Evolutionary conservation across 2,888 invertebrate species (phyloP).

Genomic region (Sicus ferrugineus): DNA sequence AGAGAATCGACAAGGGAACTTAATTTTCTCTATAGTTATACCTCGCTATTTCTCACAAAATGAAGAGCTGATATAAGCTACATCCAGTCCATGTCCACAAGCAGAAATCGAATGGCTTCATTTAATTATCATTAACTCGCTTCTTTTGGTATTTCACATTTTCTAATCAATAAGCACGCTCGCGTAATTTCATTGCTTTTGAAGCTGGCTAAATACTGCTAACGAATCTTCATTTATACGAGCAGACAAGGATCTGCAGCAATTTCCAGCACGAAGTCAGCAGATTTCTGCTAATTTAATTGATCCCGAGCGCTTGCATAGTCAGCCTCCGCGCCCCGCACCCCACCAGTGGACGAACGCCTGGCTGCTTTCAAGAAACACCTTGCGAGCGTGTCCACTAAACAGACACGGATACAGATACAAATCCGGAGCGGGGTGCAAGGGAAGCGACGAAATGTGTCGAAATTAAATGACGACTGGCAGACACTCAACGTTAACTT

Average conservation of each 20-base stretch:
- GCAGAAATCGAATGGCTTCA: too few relatives aligned
- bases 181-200: background rate
- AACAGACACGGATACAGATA: too few relatives aligned
- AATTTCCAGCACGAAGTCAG: constrained; percentile 1
- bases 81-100: too few relatives aligned
- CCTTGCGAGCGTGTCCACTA: background rate
- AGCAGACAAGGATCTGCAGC: too few relatives aligned
- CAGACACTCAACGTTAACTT: background rate
- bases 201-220: background rate
- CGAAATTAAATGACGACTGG: constrained; percentile 32
- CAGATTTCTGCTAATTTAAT: constrained; percentile 24
- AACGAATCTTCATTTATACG: constrained; percentile 10
- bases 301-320: constrained; percentile 6
- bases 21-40: too few relatives aligned
- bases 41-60: too few relatives aligned
- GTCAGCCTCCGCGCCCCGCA: background rate
- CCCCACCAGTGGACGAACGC: background rate
- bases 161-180: background rate
- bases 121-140: too few relatives aligned
- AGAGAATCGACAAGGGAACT: too few relatives aligned
- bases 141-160: too few relatives aligned
- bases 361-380: background rate
- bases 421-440: background rate
- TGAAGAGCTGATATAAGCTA: too few relatives aligned
- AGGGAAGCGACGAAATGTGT: constrained; percentile 3